Percentiles rank a stretch among this genome's conserved stretches.
Evolutionary conservation across 2,888 invertebrate genomes (phyloP).

Genomic region (Axea sp.): DNA sequence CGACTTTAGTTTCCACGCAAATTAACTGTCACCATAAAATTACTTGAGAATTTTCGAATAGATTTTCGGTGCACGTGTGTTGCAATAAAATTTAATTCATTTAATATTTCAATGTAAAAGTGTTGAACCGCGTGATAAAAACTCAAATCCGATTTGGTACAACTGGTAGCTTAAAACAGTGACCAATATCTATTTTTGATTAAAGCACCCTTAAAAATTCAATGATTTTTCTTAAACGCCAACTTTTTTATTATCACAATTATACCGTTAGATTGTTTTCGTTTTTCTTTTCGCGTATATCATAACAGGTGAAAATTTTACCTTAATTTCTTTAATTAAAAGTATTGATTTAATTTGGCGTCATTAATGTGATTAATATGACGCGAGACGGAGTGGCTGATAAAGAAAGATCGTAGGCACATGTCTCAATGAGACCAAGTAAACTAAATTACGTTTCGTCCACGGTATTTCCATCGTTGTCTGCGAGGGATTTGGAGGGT

Average conservation of each 20-base stretch:
- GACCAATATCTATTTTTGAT: slow-evolving; percentile 25
- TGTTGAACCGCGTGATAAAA: slow-evolving; percentile 13
- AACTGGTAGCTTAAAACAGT: slow-evolving; percentile 7
- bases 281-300: slow-evolving; percentile 1
- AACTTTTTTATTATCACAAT: slow-evolving; percentile 7
- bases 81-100: slow-evolving; percentile 14
- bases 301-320: slow-evolving; percentile 2
- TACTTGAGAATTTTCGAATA: neutral
- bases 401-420: slow-evolving; percentile 26
- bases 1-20: slow-evolving; percentile 31
- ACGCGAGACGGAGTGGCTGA: slow-evolving; percentile 5
- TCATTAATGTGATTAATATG: slow-evolving; percentile 45
- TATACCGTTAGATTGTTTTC: slow-evolving; percentile 14
- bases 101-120: slow-evolving; percentile 11
- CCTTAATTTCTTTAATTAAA: slow-evolving; percentile 48
- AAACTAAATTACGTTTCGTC: slow-evolving; percentile 38
- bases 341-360: slow-evolving; percentile 42
- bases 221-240: slow-evolving; percentile 2
- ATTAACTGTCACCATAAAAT: slow-evolving; percentile 22
- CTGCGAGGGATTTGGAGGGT: slow-evolving; percentile 23
- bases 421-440: slow-evolving; percentile 35
- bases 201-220: slow-evolving; percentile 6
- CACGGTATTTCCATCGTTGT: slow-evolving; percentile 52
- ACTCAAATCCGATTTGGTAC: slow-evolving; percentile 11
- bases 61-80: neutral